Conservation (phyloP, 2,888 invertebrate genomes). For the Agrilus biguttatus region DNA sequence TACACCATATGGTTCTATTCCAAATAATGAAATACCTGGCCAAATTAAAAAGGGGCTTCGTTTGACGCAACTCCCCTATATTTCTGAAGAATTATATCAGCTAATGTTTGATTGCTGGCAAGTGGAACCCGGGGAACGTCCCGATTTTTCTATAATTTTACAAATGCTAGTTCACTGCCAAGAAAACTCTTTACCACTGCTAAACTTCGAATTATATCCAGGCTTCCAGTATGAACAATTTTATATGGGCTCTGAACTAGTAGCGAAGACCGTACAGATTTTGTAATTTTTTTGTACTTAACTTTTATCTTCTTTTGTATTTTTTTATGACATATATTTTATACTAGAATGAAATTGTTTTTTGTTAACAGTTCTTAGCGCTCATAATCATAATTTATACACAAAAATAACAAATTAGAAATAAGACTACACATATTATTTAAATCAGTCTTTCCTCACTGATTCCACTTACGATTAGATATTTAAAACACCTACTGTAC, state of each 20-base stretch:
- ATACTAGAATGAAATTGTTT: too few species aligned
- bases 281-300: too few species aligned
- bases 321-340: too few species aligned
- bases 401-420: too few species aligned
- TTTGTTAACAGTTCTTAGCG: too few species aligned
- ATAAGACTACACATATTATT: too few species aligned
- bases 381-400: too few species aligned
- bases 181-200: conserved; percentile 15
- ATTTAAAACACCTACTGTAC: too few species aligned
- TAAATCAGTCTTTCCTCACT: too few species aligned
- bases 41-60: conserved; percentile 56
- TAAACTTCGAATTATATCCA: conserved; percentile 22
- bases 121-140: conserved; percentile 65
- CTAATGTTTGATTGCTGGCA: conserved; percentile 76
- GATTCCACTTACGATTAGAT: too few species aligned
- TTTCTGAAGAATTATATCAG: conserved; percentile 68
- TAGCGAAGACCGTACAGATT: conserved; percentile 16
- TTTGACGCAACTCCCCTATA: conserved; percentile 57
- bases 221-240: conserved; percentile 29
- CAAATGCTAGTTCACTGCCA: conserved; percentile 15
- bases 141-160: conserved; percentile 47
- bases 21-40: conserved; percentile 49
- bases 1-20: conserved; percentile 61
- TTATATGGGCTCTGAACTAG: conserved; percentile 25
- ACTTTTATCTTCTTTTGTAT: too few species aligned